Evolutionary conservation across 2,113 vertebrate species (phyloP), one percentile per base, ranked within the genome.

Genomic region (Hiodon tergisus): DNA sequence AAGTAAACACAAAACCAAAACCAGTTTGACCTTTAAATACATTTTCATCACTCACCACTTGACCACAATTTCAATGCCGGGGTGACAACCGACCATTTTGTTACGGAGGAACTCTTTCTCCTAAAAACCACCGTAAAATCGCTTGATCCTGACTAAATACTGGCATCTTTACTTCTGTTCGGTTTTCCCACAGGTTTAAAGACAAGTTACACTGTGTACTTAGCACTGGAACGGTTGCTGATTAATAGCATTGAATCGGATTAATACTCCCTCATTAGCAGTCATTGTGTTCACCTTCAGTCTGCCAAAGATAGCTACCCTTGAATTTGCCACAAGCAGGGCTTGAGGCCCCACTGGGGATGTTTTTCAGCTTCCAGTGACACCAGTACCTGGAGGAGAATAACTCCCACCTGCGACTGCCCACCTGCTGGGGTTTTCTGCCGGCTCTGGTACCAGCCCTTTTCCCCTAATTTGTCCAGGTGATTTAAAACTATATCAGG

Each of bases 221-320:
- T 11, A 75, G 47, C 9, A 16, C 46, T n/a, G 14, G 65, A 59
- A 67, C 17, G 53, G 5, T 13, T 59, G 31, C 46, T 57, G 53
- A 58, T 57, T 58, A 67, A 50, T 48, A 57, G 58, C 67, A 50
- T 63, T 57, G 50, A 67, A 75, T 67, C 73, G 6, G 72, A 67
- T 75, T 75, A 67, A 58, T 46, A 48, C 4, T 67, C 46, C 65
- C 55, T 74, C 65, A 67, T 75, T 57, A 75, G 54, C 31, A 75
- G 54, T 16, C 54, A 75, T 17, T 68, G 65, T 59, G 55, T 46
- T 60, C 54, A 74, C 73, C 65, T 74, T 59, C 63, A 67, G 53
- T 67, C 8, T 51, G 31, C 73, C 7, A 53, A 58, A 31, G 47
- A 17, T 13, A 48, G 65, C n/a, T 17, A 59, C 58, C 65, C 17